Conservation (phyloP, 2,113 vertebrate species). For the Thunnus maccoyii region DNA sequence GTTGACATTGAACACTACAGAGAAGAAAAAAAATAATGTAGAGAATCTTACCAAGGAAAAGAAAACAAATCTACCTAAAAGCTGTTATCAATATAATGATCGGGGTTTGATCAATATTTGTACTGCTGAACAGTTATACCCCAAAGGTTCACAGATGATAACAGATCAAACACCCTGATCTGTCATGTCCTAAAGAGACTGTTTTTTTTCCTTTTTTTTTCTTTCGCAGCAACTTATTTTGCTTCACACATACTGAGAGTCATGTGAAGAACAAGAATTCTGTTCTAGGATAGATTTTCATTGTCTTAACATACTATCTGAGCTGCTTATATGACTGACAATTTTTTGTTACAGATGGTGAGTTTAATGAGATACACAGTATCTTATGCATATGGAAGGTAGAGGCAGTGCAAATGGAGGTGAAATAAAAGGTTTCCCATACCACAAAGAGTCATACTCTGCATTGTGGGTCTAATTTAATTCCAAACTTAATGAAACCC, state of each 20-base stretch:
- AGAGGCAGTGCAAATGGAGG: background rate
- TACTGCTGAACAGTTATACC: background rate
- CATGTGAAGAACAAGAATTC: too few species aligned
- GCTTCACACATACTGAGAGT: background rate
- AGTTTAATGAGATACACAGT: conserved; percentile 19
- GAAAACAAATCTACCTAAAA: background rate
- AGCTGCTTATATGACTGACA: background rate
- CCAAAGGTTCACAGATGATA: background rate
- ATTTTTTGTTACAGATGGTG: background rate
- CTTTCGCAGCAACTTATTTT: background rate
- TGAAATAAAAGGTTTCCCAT: background rate
- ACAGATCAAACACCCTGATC: background rate
- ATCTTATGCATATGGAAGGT: too few species aligned
- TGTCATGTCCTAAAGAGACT: too few species aligned
- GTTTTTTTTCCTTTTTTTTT: background rate
- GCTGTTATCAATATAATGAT: background rate
- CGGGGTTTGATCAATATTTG: background rate
- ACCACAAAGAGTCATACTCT: background rate
- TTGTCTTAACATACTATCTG: background rate
- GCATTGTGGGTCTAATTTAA: background rate
- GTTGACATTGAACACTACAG: background rate
- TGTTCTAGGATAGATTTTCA: background rate
- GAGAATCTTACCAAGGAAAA: background rate
- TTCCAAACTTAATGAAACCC: too few species aligned
- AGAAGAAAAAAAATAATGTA: background rate